Conservation (phyloP, 2,113 vertebrate genomes). For the Macroglossus sobrinus region DNA sequence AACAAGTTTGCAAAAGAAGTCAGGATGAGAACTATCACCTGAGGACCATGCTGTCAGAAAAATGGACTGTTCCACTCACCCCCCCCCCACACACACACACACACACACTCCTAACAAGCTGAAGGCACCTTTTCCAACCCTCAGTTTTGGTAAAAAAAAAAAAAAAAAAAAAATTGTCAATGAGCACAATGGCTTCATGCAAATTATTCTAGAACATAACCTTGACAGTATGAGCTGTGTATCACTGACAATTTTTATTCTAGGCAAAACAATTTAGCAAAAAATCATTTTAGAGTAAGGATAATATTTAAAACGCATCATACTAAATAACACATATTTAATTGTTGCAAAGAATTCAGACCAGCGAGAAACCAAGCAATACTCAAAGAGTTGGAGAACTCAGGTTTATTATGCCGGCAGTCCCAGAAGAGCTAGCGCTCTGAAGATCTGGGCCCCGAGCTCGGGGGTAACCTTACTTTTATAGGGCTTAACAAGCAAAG, state of each 20-base stretch:
- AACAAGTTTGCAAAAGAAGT: slow-evolving; percentile 7
- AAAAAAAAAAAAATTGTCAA: neutral
- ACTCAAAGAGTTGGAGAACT: too few relatives aligned
- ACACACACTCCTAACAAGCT: neutral
- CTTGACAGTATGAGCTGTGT: neutral
- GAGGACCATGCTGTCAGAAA: neutral
- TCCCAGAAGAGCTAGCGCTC: too few relatives aligned
- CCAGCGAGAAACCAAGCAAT: too few relatives aligned
- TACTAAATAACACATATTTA: neutral
- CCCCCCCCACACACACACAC: neutral
- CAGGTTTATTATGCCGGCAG: too few relatives aligned
- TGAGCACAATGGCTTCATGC: neutral
- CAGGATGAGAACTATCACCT: neutral
- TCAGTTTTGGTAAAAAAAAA: neutral
- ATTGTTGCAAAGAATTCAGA: neutral
- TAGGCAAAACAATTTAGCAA: neutral
- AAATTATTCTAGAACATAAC: neutral
- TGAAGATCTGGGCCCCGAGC: too few relatives aligned
- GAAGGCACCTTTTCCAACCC: neutral
- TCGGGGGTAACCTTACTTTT: too few relatives aligned
- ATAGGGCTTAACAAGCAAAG: too few relatives aligned
- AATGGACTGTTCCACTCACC: neutral
- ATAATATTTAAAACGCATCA: neutral
- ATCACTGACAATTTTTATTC: neutral
- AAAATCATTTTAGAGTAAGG: neutral